These are phyloP conservation scores for Ariolimax columbianus DNA, from an alignment of 2,888 invertebrate genomes.

Conservation along the genomic window DNA sequence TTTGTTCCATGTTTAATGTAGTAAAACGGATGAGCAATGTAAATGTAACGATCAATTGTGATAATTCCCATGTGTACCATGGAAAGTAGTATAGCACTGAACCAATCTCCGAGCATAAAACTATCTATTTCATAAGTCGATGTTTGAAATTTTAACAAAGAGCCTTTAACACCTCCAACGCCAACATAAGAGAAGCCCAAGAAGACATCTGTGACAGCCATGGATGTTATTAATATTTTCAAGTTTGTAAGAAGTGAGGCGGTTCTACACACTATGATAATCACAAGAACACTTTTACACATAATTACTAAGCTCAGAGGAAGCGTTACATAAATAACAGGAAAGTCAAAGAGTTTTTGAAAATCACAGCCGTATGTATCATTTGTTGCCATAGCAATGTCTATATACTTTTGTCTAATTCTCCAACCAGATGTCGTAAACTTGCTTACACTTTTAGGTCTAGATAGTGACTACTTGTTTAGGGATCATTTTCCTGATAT, in stretches of 20 bases:
- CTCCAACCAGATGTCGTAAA: no score
- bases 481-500: no score
- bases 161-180: no score
- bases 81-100: not conserved
- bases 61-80: slow-evolving; percentile 13
- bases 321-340: not conserved
- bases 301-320: not conserved
- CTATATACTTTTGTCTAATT: no score
- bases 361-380: not conserved
- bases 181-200: not conserved
- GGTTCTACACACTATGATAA: not conserved
- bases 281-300: not conserved
- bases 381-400: not conserved
- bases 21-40: slow-evolving; percentile 21
- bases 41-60: slow-evolving; percentile 34
- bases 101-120: not conserved
- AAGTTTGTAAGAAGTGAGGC: not conserved
- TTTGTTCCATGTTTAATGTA: slow-evolving; percentile 9
- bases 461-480: no score
- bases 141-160: no score
- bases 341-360: not conserved
- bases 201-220: not conserved
- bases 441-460: no score
- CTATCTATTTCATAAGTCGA: not conserved
- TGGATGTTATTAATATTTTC: not conserved